These are phyloP conservation scores for Dryoscopus gambensis DNA, from an alignment of 2,113 vertebrate species.

Conservation along the genomic window DNA sequence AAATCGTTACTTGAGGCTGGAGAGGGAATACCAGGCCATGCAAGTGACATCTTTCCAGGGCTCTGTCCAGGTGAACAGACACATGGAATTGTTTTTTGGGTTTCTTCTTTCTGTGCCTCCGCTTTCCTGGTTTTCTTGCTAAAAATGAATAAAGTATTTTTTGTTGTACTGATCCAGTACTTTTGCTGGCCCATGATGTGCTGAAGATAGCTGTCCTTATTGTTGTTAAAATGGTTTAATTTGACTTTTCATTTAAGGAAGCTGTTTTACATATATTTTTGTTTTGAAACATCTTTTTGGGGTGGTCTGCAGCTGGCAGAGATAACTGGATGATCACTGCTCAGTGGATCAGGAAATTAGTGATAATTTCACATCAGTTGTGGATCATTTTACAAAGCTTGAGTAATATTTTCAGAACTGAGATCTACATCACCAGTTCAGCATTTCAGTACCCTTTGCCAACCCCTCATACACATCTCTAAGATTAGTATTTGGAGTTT, in stretches of 20 bases:
- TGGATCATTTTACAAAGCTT: not conserved
- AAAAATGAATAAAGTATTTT: not conserved
- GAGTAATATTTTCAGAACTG: not conserved
- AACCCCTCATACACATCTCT: not conserved
- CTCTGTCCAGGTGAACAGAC: slow-evolving; percentile 40
- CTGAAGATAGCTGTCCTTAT: not conserved
- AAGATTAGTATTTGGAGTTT: not conserved
- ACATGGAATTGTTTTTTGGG: not conserved
- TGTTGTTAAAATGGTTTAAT: not conserved
- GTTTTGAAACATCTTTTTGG: not conserved
- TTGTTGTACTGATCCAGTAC: not conserved
- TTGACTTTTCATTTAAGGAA: not conserved
- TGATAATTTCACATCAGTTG: not conserved
- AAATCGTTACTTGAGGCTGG: slow-evolving; percentile 76
- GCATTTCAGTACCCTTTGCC: not conserved
- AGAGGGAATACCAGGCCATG: slow-evolving; percentile 69
- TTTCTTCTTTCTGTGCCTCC: not conserved
- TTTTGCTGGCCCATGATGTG: not conserved
- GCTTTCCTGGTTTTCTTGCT: not conserved
- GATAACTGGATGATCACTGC: not conserved
- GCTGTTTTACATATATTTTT: not conserved
- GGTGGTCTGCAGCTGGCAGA: not conserved
- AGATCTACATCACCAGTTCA: not conserved
- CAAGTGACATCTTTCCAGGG: slow-evolving; percentile 47
- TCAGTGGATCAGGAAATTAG: not conserved